phyloP scores from a whole-genome alignment of 2,797 vertebrate genomes.

The Mormyrus proboscirostris region DNA sequence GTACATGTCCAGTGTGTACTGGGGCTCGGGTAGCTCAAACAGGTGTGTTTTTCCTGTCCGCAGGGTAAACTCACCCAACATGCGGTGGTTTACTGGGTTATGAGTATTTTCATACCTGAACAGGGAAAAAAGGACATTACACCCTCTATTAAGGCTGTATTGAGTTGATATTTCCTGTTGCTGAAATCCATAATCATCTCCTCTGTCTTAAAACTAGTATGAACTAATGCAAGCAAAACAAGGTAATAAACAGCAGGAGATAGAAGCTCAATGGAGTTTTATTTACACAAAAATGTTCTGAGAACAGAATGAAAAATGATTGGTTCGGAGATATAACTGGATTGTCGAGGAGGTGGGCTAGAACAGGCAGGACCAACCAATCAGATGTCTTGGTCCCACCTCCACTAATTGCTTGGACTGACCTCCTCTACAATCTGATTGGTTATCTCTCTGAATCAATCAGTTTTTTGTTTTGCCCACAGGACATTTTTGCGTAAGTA shows the following conservation, averaged over 20 bases:
- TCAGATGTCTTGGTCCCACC: background rate
- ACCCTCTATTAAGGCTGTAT: background rate
- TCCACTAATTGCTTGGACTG: background rate
- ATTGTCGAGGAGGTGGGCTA: background rate
- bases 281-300: background rate
- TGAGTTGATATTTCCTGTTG: background rate
- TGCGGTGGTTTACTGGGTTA: slow-evolving; percentile 67
- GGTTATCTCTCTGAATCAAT: background rate
- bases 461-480: background rate
- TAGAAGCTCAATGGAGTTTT: background rate
- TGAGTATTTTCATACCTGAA: slow-evolving; percentile 72
- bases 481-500: background rate
- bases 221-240: background rate
- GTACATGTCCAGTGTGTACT: slow-evolving; percentile 66
- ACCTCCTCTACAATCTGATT: background rate
- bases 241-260: background rate
- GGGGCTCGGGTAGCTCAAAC: slow-evolving; percentile 70
- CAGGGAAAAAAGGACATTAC: background rate
- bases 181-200: background rate
- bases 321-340: background rate
- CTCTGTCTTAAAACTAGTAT: background rate
- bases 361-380: background rate
- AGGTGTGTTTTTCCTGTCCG: slow-evolving; percentile 70
- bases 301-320: background rate
- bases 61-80: slow-evolving; percentile 60